Evolutionary conservation across 1,140 invertebrate genomes (phyloP), one percentile per base, ranked within the genome.

Genomic region (Nasonia longicornis): DNA sequence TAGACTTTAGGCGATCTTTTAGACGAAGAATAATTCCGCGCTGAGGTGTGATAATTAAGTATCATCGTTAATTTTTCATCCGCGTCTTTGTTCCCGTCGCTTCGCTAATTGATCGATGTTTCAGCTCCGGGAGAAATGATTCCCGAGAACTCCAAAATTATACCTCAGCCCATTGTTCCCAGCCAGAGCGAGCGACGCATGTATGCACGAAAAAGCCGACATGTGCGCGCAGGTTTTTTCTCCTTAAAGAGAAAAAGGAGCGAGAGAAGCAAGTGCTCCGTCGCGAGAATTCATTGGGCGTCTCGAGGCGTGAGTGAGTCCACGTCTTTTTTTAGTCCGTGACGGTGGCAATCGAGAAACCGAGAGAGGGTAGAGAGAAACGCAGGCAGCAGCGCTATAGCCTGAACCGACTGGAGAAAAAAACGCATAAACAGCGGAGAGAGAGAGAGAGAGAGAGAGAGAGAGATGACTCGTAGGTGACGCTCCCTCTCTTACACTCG

Each of bases 261-360:
- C 2, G 31, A 35, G 31, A 74, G 48, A 20, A n/a, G 69, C 69
- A 22, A 20, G 71, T 48, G 42, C 42, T 66, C 11, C 22, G 64
- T 31, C 73, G 74, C 22, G 58, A 66, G 31, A 38, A 76, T 76
- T 76, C 74, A 76, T 66, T 66, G 74, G 74, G 70, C 66, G 78
- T 79, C 31, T 64, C n/a, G 31, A 72, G 14, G 78, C 31, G 77
- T 45, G 52, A 52, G 52, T 64, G n/a, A 73, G 70, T 73, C 35
- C 71, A 52, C 26, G 71, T 80, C 63, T 80, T 74, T 80, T 74
- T 74, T 80, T 80, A 80, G 71, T 74, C 79, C 58, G 12, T 80
- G 71, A 52, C 63, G 71, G 63, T 80, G n/a, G 52, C 16, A 80
- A 80, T 80, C 58, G 71, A 67, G 71, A 73, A 29, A 26, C 26